These are phyloP conservation scores for Dasysyrphus albostriatus DNA, from an alignment of 2,888 invertebrate genomes.

Conservation along the genomic window DNA sequence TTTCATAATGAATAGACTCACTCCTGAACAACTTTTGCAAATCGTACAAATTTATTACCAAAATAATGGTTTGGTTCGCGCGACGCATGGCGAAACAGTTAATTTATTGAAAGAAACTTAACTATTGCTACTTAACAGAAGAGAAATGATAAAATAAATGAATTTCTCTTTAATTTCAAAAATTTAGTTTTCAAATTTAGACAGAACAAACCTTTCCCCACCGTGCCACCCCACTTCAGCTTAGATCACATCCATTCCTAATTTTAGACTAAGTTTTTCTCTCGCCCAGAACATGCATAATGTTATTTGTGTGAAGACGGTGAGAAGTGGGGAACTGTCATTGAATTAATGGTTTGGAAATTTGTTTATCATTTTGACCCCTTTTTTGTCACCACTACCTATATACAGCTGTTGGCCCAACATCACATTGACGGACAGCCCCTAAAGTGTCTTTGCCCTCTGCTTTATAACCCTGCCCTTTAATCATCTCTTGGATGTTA, in stretches of 20 bases:
- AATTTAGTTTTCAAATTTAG: neutral
- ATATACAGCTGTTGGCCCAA: conserved; percentile 18
- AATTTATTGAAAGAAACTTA: too few species aligned
- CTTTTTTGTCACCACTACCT: conserved; percentile 60
- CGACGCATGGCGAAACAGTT: too few species aligned
- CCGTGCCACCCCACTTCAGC: neutral
- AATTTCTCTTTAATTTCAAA: too few species aligned
- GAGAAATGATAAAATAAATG: too few species aligned
- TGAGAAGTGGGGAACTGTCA: conserved; percentile 56
- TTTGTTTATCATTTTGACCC: conserved; percentile 76
- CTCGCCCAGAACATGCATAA: neutral
- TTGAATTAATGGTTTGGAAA: conserved; percentile 80
- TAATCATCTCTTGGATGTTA: conserved; percentile 69
- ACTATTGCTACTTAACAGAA: too few species aligned
- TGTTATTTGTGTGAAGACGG: neutral
- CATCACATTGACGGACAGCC: conserved; percentile 54
- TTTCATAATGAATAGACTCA: too few species aligned
- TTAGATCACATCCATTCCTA: neutral
- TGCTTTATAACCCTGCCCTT: conserved; percentile 27
- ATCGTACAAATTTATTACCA: too few species aligned
- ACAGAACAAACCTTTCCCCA: neutral
- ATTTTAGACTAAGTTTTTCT: neutral
- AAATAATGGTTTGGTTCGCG: too few species aligned
- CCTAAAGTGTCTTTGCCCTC: conserved; percentile 24
- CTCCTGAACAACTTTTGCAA: too few species aligned